phyloP scores from a whole-genome alignment of 1,140 invertebrate species.

The Scaptomyza hsui region DNA sequence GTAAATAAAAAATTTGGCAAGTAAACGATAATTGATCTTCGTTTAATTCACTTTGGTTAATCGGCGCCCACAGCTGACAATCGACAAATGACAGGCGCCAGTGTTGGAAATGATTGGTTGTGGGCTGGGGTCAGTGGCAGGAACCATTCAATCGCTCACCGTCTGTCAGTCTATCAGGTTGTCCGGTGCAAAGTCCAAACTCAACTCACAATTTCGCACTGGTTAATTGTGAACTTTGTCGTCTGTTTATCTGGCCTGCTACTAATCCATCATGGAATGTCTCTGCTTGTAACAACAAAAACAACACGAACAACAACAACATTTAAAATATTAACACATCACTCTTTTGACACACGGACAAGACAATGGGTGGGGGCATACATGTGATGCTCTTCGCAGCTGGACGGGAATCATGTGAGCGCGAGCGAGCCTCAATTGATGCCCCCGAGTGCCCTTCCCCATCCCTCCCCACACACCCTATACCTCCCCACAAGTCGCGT shows the following conservation, averaged over 20 bases:
- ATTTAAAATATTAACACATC: slow-evolving; percentile 73
- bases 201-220: neutral
- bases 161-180: neutral
- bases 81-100: slow-evolving; percentile 24
- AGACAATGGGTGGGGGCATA: slow-evolving; percentile 37
- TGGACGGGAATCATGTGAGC: slow-evolving; percentile 69
- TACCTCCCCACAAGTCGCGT: slow-evolving; percentile 17
- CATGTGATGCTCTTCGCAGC: slow-evolving; percentile 69
- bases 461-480: slow-evolving; percentile 9
- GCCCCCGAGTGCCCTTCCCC: neutral
- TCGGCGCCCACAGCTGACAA: too few species aligned
- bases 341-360: slow-evolving; percentile 54
- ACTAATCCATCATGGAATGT: slow-evolving; percentile 75
- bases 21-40: slow-evolving; percentile 58
- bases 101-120: slow-evolving; percentile 24
- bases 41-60: too few species aligned
- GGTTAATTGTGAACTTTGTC: neutral
- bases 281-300: slow-evolving; percentile 1
- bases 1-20: slow-evolving; percentile 51
- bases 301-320: neutral
- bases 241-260: slow-evolving; percentile 6
- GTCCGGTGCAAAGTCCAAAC: slow-evolving; percentile 44
- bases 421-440: slow-evolving; percentile 58
- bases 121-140: slow-evolving; percentile 13
- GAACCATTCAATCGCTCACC: slow-evolving; percentile 31